phyloP scores from a whole-genome alignment of 2,888 invertebrate species.

The Heliconius sara region DNA sequence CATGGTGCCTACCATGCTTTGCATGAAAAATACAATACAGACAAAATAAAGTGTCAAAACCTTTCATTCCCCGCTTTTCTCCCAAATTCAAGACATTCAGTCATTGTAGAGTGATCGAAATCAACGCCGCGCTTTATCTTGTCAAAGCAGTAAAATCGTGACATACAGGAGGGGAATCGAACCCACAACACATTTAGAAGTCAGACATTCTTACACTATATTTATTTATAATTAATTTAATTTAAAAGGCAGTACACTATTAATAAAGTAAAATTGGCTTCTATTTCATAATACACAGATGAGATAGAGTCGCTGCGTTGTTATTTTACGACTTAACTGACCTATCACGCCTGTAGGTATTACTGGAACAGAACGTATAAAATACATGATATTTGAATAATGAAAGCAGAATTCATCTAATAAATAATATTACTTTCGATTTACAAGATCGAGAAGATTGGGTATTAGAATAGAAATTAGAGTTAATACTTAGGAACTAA shows the following conservation, averaged over 20 bases:
- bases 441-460: not conserved
- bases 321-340: slow-evolving; percentile 13
- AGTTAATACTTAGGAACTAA: not conserved
- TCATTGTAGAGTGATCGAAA: too few relatives aligned
- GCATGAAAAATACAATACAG: too few relatives aligned
- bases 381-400: slow-evolving; percentile 10
- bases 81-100: too few relatives aligned
- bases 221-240: not conserved
- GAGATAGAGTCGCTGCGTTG: not conserved
- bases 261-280: not conserved
- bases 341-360: slow-evolving; percentile 26
- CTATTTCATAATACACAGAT: slow-evolving; percentile 6
- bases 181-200: not conserved
- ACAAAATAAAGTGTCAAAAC: too few relatives aligned
- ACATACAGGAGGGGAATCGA: not conserved
- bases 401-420: not conserved
- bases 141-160: not conserved
- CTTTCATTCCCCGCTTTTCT: too few relatives aligned
- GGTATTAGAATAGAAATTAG: not conserved
- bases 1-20: too few relatives aligned
- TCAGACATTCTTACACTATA: too few relatives aligned
- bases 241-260: not conserved
- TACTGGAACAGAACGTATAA: not conserved
- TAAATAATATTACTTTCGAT: slow-evolving; percentile 9
- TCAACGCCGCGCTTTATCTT: too few relatives aligned